These are phyloP conservation scores for Monodelphis domestica DNA, from an alignment of 2,797 vertebrate genomes.

Conservation along the genomic window DNA sequence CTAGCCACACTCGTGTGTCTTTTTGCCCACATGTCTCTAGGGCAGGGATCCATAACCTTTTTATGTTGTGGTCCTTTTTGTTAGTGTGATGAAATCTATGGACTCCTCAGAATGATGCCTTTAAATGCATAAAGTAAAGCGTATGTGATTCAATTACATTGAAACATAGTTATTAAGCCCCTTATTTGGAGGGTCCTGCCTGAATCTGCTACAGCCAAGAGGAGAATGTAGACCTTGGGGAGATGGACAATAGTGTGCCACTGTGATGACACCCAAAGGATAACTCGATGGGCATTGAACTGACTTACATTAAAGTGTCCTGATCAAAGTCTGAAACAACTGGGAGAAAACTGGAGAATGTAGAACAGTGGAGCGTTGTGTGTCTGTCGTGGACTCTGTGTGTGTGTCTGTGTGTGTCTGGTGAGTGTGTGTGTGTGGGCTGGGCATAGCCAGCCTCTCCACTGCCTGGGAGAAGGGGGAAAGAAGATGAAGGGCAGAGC, in stretches of 20 bases:
- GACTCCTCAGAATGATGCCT: not conserved
- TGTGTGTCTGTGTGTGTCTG: not conserved
- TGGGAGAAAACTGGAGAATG: not conserved
- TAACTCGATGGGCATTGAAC: not conserved
- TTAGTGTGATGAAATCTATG: not conserved
- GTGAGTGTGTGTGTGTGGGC: not conserved
- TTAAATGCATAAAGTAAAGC: not conserved
- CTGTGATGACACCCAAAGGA: not conserved
- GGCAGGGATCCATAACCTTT: not conserved
- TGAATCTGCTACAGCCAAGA: slow-evolving; percentile 33
- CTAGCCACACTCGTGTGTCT: not conserved
- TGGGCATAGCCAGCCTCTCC: slow-evolving; percentile 55
- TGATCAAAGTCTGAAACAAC: not conserved
- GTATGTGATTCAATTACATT: not conserved
- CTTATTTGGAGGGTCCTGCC: not conserved
- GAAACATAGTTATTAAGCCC: not conserved
- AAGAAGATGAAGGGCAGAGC: slow-evolving; percentile 60
- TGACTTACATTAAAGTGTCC: not conserved
- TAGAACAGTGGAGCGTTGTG: not conserved
- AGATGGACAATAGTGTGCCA: not conserved
- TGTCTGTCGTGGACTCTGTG: not conserved
- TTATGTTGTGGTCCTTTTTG: not conserved
- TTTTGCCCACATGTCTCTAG: not conserved
- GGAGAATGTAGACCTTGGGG: slow-evolving; percentile 55
- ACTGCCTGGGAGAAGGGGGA: slow-evolving; percentile 46